Percentiles rank a stretch among this genome's conserved stretches.
phyloP scores from a whole-genome alignment of 2,113 vertebrate genomes.

The Entelurus aequoreus region DNA sequence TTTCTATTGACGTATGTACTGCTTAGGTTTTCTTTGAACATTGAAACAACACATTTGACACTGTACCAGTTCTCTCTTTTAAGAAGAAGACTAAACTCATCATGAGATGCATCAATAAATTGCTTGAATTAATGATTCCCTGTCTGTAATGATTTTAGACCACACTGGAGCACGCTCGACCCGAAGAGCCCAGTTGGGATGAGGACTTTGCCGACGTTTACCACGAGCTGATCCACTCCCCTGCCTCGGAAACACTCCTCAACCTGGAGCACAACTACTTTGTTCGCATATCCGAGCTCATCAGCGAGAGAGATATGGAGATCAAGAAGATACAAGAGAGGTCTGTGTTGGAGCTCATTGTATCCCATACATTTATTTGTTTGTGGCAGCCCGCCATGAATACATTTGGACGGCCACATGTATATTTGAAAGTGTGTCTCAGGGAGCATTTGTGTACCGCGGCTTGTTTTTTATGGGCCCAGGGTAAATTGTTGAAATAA shows the following conservation, averaged over 20 bases:
- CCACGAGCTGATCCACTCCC: slow-evolving; percentile 95
- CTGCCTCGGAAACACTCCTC: slow-evolving; percentile 91
- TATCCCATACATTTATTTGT: too few species aligned
- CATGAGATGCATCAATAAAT: background rate
- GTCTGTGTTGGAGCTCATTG: slow-evolving; percentile 54
- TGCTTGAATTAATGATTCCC: background rate
- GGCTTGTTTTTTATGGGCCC: too few species aligned
- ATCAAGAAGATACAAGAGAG: slow-evolving; percentile 92
- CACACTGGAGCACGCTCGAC: slow-evolving; percentile 83
- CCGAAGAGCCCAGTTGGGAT: slow-evolving; percentile 93
- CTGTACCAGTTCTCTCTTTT: background rate
- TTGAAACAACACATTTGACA: background rate
- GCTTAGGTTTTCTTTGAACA: background rate
- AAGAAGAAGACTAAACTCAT: background rate
- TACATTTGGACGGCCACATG: too few species aligned
- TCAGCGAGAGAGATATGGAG: slow-evolving; percentile 94
- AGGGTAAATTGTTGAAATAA: too few species aligned
- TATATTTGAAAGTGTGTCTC: too few species aligned
- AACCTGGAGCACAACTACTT: slow-evolving; percentile 98
- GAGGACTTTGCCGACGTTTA: slow-evolving; percentile 97
- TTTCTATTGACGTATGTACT: slow-evolving; percentile 20
- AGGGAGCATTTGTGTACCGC: too few species aligned
- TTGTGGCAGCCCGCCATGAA: too few species aligned
- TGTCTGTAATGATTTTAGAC: slow-evolving; percentile 64
- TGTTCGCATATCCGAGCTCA: slow-evolving; percentile 94